These are phyloP conservation scores for Euplexia lucipara DNA, from an alignment of 2,888 invertebrate genomes.

Conservation along the genomic window DNA sequence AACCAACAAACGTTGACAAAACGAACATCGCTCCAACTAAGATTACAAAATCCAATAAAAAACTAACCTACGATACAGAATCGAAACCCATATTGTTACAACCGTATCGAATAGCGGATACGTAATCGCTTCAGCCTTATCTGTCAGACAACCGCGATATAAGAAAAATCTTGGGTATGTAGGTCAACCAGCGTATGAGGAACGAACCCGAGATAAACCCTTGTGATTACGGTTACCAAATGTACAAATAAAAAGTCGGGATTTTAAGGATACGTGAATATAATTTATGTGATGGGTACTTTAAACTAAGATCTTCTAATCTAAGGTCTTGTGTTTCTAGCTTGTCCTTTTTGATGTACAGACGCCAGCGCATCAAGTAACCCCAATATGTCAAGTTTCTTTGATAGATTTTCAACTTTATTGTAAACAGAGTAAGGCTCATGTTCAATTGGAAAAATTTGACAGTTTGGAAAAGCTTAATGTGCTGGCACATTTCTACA, in stretches of 20 bases:
- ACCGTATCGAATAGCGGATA: constrained; percentile 34
- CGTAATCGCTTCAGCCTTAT: constrained; percentile 53
- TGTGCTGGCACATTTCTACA: no score
- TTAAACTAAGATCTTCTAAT: no score
- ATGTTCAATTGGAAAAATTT: no score
- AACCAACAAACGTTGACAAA: no score
- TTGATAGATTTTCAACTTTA: no score
- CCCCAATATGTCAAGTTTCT: no score
- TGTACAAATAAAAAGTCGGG: constrained; percentile 18
- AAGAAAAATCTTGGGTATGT: constrained; percentile 65
- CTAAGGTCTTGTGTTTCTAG: no score
- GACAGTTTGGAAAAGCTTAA: no score
- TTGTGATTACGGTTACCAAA: constrained; percentile 36
- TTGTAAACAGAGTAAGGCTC: no score
- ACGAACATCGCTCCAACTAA: not conserved
- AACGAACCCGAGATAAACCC: constrained; percentile 51
- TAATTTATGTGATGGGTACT: no score
- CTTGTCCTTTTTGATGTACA: no score
- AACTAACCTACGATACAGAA: constrained; percentile 11
- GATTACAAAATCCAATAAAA: constrained; percentile 16
- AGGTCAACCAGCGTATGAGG: constrained; percentile 60
- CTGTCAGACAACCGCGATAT: constrained; percentile 45
- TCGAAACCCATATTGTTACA: constrained; percentile 42
- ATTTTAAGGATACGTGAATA: constrained; percentile 3
- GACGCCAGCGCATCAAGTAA: no score